Conservation (phyloP, 2,888 invertebrate species). For the Diplolepis rosae region DNA sequence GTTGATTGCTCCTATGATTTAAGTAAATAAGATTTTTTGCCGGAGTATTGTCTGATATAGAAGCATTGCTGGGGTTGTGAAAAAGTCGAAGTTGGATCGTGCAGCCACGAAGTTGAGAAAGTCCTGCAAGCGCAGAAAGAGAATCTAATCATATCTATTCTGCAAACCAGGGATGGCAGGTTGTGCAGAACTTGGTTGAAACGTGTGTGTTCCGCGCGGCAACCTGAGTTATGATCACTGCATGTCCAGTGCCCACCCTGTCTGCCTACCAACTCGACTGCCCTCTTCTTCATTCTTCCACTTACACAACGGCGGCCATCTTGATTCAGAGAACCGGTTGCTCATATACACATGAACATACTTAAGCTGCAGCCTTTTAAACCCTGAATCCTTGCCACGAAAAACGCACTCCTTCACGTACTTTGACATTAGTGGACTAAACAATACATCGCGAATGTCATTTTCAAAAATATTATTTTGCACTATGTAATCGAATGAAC, state of each 20-base stretch:
- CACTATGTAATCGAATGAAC: too few relatives aligned
- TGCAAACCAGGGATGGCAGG: constrained; percentile 13
- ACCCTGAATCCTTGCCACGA: neutral
- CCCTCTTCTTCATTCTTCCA: constrained; percentile 31
- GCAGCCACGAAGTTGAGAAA: constrained; percentile 18
- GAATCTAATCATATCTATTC: neutral
- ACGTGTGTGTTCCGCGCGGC: constrained; percentile 65
- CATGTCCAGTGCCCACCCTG: constrained; percentile 67
- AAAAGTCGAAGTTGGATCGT: neutral
- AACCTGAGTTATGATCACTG: constrained; percentile 68
- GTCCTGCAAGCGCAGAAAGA: too few relatives aligned
- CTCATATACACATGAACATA: neutral
- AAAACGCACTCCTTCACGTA: neutral
- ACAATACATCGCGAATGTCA: too few relatives aligned
- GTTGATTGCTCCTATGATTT: too few relatives aligned
- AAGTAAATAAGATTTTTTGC: too few relatives aligned
- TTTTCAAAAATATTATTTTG: too few relatives aligned
- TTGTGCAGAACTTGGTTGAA: constrained; percentile 29
- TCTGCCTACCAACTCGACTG: constrained; percentile 46
- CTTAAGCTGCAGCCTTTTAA: neutral
- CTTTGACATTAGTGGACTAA: neutral
- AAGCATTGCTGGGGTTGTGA: neutral
- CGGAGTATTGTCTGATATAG: too few relatives aligned
- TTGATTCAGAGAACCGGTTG: constrained; percentile 35
- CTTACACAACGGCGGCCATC: constrained; percentile 32